These are phyloP conservation scores for Gnathonemus longibarbis DNA, from an alignment of 2,113 vertebrate genomes.

Conservation along the genomic window DNA sequence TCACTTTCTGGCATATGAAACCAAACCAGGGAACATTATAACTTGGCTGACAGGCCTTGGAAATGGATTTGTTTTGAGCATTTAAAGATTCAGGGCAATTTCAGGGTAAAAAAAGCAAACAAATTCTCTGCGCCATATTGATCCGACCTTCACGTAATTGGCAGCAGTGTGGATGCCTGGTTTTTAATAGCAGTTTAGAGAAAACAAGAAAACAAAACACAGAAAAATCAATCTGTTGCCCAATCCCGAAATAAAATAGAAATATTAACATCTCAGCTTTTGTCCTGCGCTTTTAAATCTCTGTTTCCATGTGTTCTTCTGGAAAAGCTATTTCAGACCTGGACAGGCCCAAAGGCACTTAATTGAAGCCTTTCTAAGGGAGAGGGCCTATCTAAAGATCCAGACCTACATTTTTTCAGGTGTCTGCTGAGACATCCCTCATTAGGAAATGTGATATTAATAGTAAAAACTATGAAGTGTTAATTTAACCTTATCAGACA, in stretches of 20 bases:
- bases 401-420: conserved; percentile 17
- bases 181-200: conserved; percentile 16
- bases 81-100: not conserved
- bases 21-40: not conserved
- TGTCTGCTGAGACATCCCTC: conserved; percentile 1
- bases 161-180: not conserved
- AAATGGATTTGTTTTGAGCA: conserved; percentile 5
- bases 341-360: conserved; percentile 12
- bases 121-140: not conserved
- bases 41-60: not conserved
- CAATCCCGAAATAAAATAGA: not conserved
- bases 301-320: not conserved
- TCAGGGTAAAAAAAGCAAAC: not conserved
- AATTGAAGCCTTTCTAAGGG: conserved; percentile 14
- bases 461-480: conserved; percentile 3
- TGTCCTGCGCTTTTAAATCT: not conserved
- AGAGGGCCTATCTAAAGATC: not conserved
- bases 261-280: not conserved
- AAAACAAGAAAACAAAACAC: conserved; percentile 2
- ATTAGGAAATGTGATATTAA: not conserved
- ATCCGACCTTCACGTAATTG: conserved; percentile 14
- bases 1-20: not conserved
- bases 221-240: conserved; percentile 1
- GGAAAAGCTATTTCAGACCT: conserved; percentile 7
- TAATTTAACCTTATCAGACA: not conserved